These are phyloP conservation scores for Ormia ochracea DNA, from an alignment of 2,888 invertebrate genomes.

Conservation along the genomic window DNA sequence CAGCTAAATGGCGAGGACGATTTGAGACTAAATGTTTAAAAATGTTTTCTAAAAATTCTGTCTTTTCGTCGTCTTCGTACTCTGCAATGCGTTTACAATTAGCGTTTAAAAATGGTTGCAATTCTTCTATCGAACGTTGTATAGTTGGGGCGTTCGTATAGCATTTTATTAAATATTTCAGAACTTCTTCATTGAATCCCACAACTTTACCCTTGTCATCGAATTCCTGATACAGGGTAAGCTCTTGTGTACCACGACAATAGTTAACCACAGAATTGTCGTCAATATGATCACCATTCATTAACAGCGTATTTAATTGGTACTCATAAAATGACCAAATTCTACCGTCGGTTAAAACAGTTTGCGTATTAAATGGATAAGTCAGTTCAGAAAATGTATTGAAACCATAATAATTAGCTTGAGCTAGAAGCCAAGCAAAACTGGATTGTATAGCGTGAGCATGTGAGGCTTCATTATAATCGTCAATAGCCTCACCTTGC, in stretches of 20 bases:
- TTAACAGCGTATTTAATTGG: constrained; percentile 90
- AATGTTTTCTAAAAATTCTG: constrained; percentile 83
- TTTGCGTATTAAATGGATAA: constrained; percentile 93
- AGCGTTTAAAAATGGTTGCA: constrained; percentile 85
- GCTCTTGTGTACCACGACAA: constrained; percentile 86
- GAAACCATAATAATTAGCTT: constrained; percentile 92
- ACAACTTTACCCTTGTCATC: constrained; percentile 82
- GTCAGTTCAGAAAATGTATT: constrained; percentile 92
- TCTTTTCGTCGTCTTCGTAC: constrained; percentile 82
- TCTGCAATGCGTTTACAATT: constrained; percentile 80
- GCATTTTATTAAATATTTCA: constrained; percentile 85
- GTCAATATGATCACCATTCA: constrained; percentile 81
- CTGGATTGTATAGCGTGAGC: constrained; percentile 87
- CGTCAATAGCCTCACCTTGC: constrained; percentile 78
- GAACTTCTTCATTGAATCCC: constrained; percentile 88
- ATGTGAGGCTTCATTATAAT: constrained; percentile 82
- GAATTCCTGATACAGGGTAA: constrained; percentile 85
- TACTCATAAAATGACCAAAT: constrained; percentile 91
- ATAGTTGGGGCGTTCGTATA: constrained; percentile 84
- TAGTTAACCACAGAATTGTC: constrained; percentile 86
- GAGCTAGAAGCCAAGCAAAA: constrained; percentile 87
- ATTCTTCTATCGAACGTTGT: constrained; percentile 79
- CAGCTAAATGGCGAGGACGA: constrained; percentile 80
- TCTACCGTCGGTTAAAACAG: constrained; percentile 91
- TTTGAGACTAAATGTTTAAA: constrained; percentile 85